A percentile compares a stretch with the other conserved stretches of the same genome.
Evolutionary conservation across 1,140 invertebrate genomes (phyloP).

Genomic region (Ctenoplectra terminalis): DNA sequence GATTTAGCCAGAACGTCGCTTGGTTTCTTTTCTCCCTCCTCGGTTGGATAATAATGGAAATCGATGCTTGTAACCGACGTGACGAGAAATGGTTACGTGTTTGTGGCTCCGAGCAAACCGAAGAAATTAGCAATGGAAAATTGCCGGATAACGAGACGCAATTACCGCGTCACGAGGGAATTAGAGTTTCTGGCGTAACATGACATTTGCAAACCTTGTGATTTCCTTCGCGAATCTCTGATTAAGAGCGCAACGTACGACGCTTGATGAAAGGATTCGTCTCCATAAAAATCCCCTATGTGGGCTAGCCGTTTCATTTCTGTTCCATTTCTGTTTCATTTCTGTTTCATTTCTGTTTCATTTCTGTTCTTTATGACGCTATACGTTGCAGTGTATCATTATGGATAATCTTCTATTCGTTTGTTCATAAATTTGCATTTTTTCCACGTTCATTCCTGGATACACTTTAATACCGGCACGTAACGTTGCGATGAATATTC

Average conservation of each 20-base stretch:
- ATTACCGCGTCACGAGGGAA: not conserved
- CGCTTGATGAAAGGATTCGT: slow-evolving; percentile 16
- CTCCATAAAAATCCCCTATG: not conserved
- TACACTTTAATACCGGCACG: not conserved
- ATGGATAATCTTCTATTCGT: not conserved
- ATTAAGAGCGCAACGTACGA: slow-evolving; percentile 8
- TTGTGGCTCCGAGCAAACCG: not conserved
- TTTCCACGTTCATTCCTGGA: not conserved
- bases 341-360: too few species aligned
- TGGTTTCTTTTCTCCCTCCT: not conserved
- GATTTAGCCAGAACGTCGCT: not conserved
- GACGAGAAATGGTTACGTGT: not conserved
- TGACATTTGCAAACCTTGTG: slow-evolving; percentile 11
- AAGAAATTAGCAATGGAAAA: slow-evolving; percentile 26
- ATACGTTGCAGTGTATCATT: slow-evolving; percentile 12
- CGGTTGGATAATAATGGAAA: not conserved
- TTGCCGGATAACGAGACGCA: not conserved
- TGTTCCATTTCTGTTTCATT: too few species aligned
- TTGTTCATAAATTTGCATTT: slow-evolving; percentile 5
- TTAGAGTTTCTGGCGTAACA: not conserved
- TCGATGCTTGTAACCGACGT: not conserved
- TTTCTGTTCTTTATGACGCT: slow-evolving; percentile 23
- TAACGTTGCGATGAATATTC: not conserved
- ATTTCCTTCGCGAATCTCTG: slow-evolving; percentile 1
- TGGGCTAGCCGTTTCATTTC: not conserved